phyloP scores from a whole-genome alignment of 2,113 vertebrate species.

The Mystacornis crossleyi region DNA sequence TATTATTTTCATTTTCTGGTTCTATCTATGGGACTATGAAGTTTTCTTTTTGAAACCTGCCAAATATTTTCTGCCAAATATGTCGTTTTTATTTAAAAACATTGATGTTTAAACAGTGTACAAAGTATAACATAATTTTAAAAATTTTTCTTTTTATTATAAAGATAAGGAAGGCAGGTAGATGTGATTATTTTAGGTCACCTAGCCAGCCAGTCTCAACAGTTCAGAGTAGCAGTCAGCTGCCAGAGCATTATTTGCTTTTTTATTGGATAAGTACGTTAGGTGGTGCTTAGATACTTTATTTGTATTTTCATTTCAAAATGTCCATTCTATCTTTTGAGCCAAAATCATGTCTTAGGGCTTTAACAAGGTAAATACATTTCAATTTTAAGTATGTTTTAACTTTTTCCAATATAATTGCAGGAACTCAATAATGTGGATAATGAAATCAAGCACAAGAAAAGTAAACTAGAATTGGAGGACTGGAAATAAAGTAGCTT shows the following conservation, averaged over 20 bases:
- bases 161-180: not conserved
- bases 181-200: not conserved
- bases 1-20: fast-evolving
- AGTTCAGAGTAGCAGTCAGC: not conserved
- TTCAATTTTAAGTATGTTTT: not conserved
- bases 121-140: not conserved
- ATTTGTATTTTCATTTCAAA: not conserved
- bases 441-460: not conserved
- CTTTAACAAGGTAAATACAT: not conserved
- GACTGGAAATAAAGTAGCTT: not conserved
- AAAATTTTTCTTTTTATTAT: not conserved
- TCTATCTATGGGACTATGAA: not conserved
- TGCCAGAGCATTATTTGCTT: not conserved
- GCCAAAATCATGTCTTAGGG: not conserved
- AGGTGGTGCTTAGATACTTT: not conserved
- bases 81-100: not conserved
- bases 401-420: not conserved
- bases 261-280: not conserved
- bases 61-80: not conserved
- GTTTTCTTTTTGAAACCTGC: not conserved
- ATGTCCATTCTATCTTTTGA: not conserved
- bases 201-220: not conserved
- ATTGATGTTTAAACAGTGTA: not conserved
- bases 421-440: not conserved
- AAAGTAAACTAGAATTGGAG: not conserved